phyloP scores from a whole-genome alignment of 2,888 invertebrate genomes.

The Tachina grossa region DNA sequence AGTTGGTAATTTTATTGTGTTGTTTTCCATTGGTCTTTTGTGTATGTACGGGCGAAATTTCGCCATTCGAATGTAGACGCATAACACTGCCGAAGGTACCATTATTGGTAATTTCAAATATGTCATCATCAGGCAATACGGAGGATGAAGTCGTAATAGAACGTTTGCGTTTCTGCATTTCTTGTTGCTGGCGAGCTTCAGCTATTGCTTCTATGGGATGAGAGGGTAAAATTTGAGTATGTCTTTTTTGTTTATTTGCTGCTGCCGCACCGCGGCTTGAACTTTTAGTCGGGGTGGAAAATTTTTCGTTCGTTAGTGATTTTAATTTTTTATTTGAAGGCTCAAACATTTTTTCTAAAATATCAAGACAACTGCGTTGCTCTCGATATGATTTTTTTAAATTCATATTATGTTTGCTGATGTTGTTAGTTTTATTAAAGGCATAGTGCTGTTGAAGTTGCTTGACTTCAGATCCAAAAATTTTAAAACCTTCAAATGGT shows the following conservation, averaged over 20 bases:
- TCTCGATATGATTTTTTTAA: constrained; percentile 66
- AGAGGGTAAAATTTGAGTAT: constrained; percentile 54
- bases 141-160: constrained; percentile 9
- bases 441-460: constrained; percentile 77
- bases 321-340: constrained; percentile 64
- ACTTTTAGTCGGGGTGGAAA: constrained; percentile 42
- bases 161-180: constrained; percentile 57
- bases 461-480: constrained; percentile 79
- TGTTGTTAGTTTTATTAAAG: constrained; percentile 36
- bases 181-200: constrained; percentile 62
- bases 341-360: constrained; percentile 80
- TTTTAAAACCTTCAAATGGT: constrained; percentile 80
- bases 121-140: constrained; percentile 76
- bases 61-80: constrained; percentile 78
- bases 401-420: constrained; percentile 36
- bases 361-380: constrained; percentile 79
- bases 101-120: constrained; percentile 81
- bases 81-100: constrained; percentile 79
- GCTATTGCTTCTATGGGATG: constrained; percentile 65
- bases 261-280: background rate
- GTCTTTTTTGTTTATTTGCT: constrained; percentile 54
- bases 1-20: constrained; percentile 81
- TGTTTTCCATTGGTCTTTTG: constrained; percentile 71
- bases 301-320: constrained; percentile 33
- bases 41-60: constrained; percentile 78